Conservation (phyloP, 1,140 invertebrate genomes). For the Hirudo medicinalis region DNA sequence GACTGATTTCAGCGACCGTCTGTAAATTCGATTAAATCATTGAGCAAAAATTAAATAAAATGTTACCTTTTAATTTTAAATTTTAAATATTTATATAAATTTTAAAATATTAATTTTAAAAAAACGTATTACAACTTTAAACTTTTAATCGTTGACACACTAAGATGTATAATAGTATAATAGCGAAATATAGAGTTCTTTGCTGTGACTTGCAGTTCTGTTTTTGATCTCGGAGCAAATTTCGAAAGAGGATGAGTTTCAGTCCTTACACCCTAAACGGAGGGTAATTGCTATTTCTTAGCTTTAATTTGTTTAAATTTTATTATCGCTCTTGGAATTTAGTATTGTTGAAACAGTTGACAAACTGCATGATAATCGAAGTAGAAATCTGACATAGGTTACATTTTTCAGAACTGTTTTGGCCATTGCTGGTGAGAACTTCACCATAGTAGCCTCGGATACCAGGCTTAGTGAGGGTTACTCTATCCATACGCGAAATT, state of each 20-base stretch:
- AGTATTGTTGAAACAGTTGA: background rate
- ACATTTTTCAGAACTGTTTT: slow-evolving; percentile 37
- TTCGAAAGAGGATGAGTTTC: slow-evolving; percentile 1
- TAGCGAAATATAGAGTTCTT: background rate
- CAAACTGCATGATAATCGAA: too few relatives aligned
- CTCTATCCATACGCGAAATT: slow-evolving; percentile 72
- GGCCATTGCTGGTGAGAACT: slow-evolving; percentile 83
- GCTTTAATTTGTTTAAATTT: background rate
- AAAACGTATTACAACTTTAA: too few relatives aligned
- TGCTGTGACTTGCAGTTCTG: background rate
- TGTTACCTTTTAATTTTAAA: too few relatives aligned
- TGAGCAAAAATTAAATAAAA: too few relatives aligned
- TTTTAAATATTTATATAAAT: too few relatives aligned
- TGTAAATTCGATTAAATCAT: too few relatives aligned
- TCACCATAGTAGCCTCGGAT: slow-evolving; percentile 73
- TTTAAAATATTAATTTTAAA: too few relatives aligned
- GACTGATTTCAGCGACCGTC: too few relatives aligned
- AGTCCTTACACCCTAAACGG: slow-evolving; percentile 3
- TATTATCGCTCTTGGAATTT: background rate
- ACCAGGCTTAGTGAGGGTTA: slow-evolving; percentile 82
- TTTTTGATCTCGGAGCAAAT: background rate
- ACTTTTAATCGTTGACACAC: too few relatives aligned
- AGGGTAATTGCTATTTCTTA: slow-evolving; percentile 5
- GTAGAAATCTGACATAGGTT: too few relatives aligned
- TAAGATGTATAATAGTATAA: too few relatives aligned